Evolutionary conservation across 37 sponge, comb jelly and placozoan genomes (phyloP), one percentile per base, ranked within the genome.

Genomic region (Bolinopsis microptera): DNA sequence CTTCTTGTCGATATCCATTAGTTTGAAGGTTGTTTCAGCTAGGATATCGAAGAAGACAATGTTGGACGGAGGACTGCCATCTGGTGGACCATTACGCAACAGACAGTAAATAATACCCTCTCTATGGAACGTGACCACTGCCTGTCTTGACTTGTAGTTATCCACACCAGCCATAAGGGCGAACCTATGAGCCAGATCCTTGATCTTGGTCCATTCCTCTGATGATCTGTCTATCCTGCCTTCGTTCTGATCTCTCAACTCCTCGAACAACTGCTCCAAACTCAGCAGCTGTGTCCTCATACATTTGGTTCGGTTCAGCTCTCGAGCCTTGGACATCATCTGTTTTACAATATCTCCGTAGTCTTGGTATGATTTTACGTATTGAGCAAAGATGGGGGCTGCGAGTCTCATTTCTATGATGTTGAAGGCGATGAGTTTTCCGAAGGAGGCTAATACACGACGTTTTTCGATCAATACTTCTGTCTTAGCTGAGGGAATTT

Each of bases 1-100:
- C 68, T 76, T 82, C 92, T 95, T 94, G 92, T 98, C 98, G 0
- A 95, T 95, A 33, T 94, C 95, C 39, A 98, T 76, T n/a, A 98
- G 95, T 16, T 96, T 96, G 83, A 94, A 93, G 37, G 95, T 94
- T 82, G 96, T 96, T 93, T 97, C 98, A 2, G 94, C 69, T 9
- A 98, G 76, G 3, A 98, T 76, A 22, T 95, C 95, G 3, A 98
- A 95, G 94, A 98, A 98, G 76, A 93, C 93, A 9, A 98, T 28
- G 93, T 97, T 86, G 0, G 95, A 94, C 0, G 74, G 76, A 25
- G 93, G 90, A 38, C 61, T 86, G 61, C 90, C 90, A 27, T 86
- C 90, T 1, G 90, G 90, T 1, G 90, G 90, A 35, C 90, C 90
- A 26, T 86, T 86, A 23, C 90, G 32, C 68, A 86, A 38, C 67